Conservation (phyloP, 2,113 vertebrate species). For the Aegypius monachus region DNA sequence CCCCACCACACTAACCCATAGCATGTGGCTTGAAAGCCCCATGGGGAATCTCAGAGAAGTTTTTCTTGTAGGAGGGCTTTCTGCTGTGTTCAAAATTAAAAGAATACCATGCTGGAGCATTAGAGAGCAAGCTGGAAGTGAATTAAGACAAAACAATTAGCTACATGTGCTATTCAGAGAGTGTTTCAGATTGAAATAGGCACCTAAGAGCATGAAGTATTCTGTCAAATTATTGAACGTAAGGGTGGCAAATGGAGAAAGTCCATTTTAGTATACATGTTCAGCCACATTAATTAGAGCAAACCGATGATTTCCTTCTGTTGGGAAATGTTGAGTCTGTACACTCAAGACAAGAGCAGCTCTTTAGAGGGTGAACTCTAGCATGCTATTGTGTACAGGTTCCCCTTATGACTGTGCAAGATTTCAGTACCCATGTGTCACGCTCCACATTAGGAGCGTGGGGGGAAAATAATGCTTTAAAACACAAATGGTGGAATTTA, state of each 20-base stretch:
- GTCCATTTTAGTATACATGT: background rate
- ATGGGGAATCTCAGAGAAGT: background rate
- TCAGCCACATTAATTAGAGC: background rate
- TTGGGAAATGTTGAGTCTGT: background rate
- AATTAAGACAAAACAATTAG: conserved; percentile 15
- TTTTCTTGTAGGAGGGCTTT: background rate
- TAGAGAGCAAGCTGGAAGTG: background rate
- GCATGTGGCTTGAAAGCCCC: background rate
- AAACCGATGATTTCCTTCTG: background rate
- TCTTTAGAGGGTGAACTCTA: background rate
- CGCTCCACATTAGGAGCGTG: fast-evolving
- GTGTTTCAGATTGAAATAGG: background rate
- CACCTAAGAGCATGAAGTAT: background rate
- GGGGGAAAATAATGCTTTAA: background rate
- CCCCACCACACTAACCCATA: no score
- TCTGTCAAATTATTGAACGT: background rate
- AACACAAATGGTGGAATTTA: background rate
- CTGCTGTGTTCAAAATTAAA: background rate
- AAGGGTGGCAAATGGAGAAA: background rate
- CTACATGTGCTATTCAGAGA: background rate
- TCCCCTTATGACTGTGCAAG: background rate
- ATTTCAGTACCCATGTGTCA: background rate
- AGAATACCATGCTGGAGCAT: background rate
- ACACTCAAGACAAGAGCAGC: background rate
- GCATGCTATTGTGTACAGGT: background rate